Percentiles rank a stretch among this genome's conserved stretches.
Evolutionary conservation across 2,888 invertebrate genomes (phyloP).

Genomic region (Drosophila meridiana): DNA sequence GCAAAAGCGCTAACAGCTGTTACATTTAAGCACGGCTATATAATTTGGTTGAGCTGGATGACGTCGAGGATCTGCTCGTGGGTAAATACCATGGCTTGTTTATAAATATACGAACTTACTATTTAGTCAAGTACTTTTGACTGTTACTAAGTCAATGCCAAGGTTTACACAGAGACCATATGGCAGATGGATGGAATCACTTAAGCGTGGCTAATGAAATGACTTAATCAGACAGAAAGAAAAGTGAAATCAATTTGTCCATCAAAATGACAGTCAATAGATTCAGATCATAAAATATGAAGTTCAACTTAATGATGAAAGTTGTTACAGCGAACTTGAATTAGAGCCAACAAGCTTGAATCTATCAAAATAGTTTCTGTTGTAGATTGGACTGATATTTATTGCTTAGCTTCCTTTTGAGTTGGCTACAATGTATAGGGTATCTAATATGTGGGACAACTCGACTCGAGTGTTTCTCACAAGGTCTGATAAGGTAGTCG

Average conservation of each 20-base stretch:
- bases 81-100: conserved; percentile 54
- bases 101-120: conserved; percentile 49
- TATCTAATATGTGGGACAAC: conserved; percentile 41
- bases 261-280: background rate
- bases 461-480: conserved; percentile 51
- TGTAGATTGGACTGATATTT: background rate
- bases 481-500: conserved; percentile 67
- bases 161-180: conserved; percentile 29
- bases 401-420: background rate
- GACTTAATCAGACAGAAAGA: background rate
- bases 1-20: conserved; percentile 68
- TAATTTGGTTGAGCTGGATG: conserved; percentile 27
- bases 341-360: background rate
- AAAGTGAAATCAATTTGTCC: background rate
- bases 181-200: conserved; percentile 18
- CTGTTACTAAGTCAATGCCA: conserved; percentile 53
- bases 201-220: background rate
- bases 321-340: background rate
- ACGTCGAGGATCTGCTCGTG: conserved; percentile 52
- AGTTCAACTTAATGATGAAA: background rate
- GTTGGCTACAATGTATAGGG: background rate
- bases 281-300: background rate
- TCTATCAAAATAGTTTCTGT: background rate
- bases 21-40: conserved; percentile 58
- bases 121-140: conserved; percentile 39